Evolutionary conservation across 2,113 vertebrate genomes (phyloP), one percentile per base, ranked within the genome.

Genomic region (Sapayoa aenigma): DNA sequence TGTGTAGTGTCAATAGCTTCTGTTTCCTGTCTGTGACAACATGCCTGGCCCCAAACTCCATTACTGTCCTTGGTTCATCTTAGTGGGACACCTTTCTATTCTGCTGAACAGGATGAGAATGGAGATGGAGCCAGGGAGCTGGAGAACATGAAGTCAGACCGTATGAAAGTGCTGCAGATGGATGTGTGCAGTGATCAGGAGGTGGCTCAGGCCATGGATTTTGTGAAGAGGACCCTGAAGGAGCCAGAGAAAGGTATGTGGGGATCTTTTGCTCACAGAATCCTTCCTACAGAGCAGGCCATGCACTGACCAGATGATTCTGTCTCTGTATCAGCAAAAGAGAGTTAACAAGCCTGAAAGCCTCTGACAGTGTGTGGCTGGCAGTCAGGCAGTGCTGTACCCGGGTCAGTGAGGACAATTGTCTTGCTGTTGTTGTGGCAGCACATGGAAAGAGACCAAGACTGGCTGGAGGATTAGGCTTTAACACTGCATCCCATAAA

Each of bases 161-260:
- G 97, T 68, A 97, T 99, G 98, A 97, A 98, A 58, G 98, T 99
- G 9, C 69, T 99, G 11, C 99, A 99, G 97, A 96, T 99, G 97
- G 98, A 99, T 37, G 98, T 99, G 22, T 98, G 98, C 98, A 98
- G 97, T n/a, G 98, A 99, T 3, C 97, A 98, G 81, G 98, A 99
- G 92, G 98, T 99, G 90, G 92, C 94, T 87, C 87, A 91, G 65
- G 98, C 98, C 0, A 92, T 97, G 52, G 95, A 98, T 30, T 98
- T 97, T 53, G 97, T 99, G 84, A 98, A 86, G 77, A 96, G 86
- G 12, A 97, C 95, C 58, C 94, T 99, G 78, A 93, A 96, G 23
- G 96, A 98, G 47, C 87, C 97, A 5, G 97, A 98, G 33, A 94
- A 95, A 96, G 99, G 99, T 99, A 39, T 55, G 24, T 84, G 39